Evolutionary conservation across 2,888 invertebrate genomes (phyloP).

Genomic region (Papilio elwesi): DNA sequence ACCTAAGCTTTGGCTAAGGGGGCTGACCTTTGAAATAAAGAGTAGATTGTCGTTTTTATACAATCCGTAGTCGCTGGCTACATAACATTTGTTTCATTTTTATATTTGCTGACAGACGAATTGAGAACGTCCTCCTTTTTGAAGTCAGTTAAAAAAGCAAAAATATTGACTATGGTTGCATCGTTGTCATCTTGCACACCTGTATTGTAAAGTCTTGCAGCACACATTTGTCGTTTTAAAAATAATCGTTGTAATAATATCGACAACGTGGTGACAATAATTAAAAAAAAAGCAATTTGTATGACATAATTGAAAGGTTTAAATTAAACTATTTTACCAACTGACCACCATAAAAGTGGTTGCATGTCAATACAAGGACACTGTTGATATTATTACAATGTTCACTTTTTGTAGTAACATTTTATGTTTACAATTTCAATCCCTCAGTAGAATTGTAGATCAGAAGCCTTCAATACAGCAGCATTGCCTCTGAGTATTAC

Average conservation of each 20-base stretch:
- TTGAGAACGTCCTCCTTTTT: too few relatives aligned
- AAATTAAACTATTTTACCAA: too few relatives aligned
- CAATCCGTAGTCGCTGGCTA: too few relatives aligned
- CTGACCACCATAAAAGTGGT: too few relatives aligned
- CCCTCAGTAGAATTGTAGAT: conserved; percentile 58
- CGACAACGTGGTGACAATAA: not conserved
- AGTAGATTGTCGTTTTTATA: too few relatives aligned
- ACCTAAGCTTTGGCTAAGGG: too few relatives aligned
- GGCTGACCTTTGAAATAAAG: too few relatives aligned
- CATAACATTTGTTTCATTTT: too few relatives aligned
- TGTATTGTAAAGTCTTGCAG: conserved; percentile 65
- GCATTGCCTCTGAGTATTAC: conserved; percentile 97
- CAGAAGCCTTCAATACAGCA: conserved; percentile 65
- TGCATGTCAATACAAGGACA: not conserved
- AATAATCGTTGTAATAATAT: not conserved
- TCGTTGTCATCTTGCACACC: conserved; percentile 52
- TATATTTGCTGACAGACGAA: too few relatives aligned
- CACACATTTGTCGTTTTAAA: conserved; percentile 61
- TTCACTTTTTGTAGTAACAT: not conserved
- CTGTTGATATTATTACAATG: conserved; percentile 14
- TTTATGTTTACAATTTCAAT: conserved; percentile 44
- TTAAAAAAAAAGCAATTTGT: not conserved
- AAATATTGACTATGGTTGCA: conserved; percentile 41
- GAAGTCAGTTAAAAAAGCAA: conserved; percentile 8
- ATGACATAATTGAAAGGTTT: too few relatives aligned